Evolutionary conservation across 2,113 vertebrate species (phyloP).

Genomic region (Amblyopsis rosae): DNA sequence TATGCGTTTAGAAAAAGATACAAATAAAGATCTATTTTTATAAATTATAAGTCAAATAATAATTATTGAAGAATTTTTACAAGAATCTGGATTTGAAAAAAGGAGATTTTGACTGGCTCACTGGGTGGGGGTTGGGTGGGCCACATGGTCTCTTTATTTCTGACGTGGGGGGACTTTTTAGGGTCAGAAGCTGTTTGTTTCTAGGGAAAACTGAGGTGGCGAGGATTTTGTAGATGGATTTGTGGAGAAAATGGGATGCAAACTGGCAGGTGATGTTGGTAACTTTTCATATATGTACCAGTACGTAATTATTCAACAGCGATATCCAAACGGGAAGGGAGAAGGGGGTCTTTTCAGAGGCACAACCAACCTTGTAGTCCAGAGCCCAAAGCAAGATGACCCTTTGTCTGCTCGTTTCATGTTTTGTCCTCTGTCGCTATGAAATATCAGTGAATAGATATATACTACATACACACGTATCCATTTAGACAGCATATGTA

Average conservation of each 20-base stretch:
- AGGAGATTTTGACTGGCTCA: constrained; percentile 99
- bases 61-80: constrained; percentile 99
- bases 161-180: constrained; percentile 99
- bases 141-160: constrained; percentile 98
- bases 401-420: constrained; percentile 94
- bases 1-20: constrained; percentile 97
- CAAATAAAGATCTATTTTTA: constrained; percentile 99
- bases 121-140: constrained; percentile 87
- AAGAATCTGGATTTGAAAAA: constrained; percentile 99
- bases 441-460: constrained; percentile 89
- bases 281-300: constrained; percentile 93
- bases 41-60: constrained; percentile 92
- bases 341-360: constrained; percentile 93
- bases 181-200: constrained; percentile 97
- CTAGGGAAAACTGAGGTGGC: constrained; percentile 91
- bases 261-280: constrained; percentile 98
- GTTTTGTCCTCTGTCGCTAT: constrained; percentile 94
- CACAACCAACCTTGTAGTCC: constrained; percentile 97
- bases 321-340: constrained; percentile 90
- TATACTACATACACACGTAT: constrained; percentile 66
- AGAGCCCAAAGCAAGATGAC: constrained; percentile 99
- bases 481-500: constrained; percentile 76
- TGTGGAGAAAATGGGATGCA: constrained; percentile 74
- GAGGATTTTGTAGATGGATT: constrained; percentile 98
- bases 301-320: constrained; percentile 92